These are phyloP conservation scores for Poicephalus meyeri DNA, from an alignment of 2,113 vertebrate genomes.

Conservation along the genomic window DNA sequence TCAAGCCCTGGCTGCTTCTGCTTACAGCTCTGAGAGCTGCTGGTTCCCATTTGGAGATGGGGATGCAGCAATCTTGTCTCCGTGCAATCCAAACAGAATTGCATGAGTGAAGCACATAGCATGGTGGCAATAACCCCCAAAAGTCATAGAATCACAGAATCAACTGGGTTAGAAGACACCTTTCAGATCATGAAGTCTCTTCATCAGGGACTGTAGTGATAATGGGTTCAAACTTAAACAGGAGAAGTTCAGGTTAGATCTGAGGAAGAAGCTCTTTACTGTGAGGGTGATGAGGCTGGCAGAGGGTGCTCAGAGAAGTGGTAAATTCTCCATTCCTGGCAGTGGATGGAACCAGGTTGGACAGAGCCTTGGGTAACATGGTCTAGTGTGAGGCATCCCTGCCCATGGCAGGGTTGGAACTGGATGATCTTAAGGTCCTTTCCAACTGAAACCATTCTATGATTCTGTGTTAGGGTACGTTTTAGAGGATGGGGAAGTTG, in stretches of 20 bases:
- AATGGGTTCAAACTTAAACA: not conserved
- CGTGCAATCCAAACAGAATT: not conserved
- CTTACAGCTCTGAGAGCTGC: not conserved
- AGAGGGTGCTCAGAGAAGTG: not conserved
- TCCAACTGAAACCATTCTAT: not conserved
- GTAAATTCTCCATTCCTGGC: not conserved
- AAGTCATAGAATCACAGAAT: not conserved
- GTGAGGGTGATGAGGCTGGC: not conserved
- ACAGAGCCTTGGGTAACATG: not conserved
- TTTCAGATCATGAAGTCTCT: not conserved
- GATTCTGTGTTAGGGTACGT: not conserved
- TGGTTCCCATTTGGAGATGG: not conserved
- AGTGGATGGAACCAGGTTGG: not conserved
- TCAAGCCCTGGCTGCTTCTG: not conserved
- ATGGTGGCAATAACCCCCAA: not conserved
- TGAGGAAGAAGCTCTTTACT: not conserved
- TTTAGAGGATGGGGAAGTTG: not conserved
- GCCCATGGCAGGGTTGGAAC: too few relatives aligned
- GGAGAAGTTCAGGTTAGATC: not conserved
- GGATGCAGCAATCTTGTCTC: rapidly evolving
- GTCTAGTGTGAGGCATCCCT: not conserved
- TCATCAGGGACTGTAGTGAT: not conserved
- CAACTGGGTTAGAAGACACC: not conserved
- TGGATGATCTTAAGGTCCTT: not conserved
- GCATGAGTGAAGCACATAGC: rapidly evolving